Base-by-base conservation (phyloP, 1,140 invertebrate genomes). In the Drosophila eugracilis region DNA sequence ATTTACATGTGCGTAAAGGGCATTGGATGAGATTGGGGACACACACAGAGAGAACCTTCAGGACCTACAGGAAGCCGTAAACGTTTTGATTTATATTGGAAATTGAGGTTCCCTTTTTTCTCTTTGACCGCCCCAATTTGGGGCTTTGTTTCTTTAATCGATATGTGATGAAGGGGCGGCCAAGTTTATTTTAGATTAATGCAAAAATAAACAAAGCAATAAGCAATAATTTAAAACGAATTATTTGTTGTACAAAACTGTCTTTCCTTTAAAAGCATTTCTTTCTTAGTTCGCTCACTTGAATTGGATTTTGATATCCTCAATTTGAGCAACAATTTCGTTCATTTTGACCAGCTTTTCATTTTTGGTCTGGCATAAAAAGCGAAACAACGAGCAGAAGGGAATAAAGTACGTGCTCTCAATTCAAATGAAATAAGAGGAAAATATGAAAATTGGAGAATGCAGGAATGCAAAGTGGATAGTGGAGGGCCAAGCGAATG, bases 61-160 rank as follows among this genome's bases (percentile, higher is more conserved):
- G 37, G 62, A 66, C 75, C 52, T 22, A 50, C 78, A 59, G 80
- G 80, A 84, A 86, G 80, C 81, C 69, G 76, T 67, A 85, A 84
- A 60, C 37, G 60, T 65, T 72, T 78, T 85, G 78, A 85, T 88
- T 88, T 83, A 78, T 88, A 81, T 81, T 77, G 59, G 55, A 85
- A 77, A 88, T 70, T 85, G 72, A 76, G 72, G 72, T 60, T 73
- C 58, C 37, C n/a, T n/a, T n/a, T n/a, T n/a, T n/a, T n/a, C n/a
- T n/a, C n/a, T 42, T 45, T 45, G 42, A 21, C 32, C 42, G 41
- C 21, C 28, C 53, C 26, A 41, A n/a, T 15, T 58, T 53, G 22
- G 37, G 32, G 28, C 42, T 42, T 52, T 42, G 34, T 63, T 41
- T 44, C 63, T 60, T 62, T 62, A 79, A 79, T 85, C 75, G 59